phyloP scores from a whole-genome alignment of 92 coral and sea anemone species.

The Palythoa caribaeorum region DNA sequence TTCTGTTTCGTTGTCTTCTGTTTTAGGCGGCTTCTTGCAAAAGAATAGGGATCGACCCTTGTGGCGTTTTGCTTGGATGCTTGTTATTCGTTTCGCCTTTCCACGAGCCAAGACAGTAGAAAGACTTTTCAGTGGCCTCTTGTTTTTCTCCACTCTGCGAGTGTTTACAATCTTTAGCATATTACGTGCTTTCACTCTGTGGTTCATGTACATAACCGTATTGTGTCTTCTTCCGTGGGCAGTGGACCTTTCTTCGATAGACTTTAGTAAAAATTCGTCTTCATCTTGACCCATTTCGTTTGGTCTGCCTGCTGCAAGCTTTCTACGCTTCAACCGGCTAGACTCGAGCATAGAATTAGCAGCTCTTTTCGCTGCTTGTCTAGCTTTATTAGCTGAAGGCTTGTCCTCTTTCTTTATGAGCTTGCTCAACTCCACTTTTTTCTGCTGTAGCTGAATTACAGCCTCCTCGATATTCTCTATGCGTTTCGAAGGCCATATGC shows the following conservation, averaged over 20 bases:
- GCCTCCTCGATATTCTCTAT: slow-evolving; percentile 60
- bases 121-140: slow-evolving; percentile 43
- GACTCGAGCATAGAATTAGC: slow-evolving; percentile 59
- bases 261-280: slow-evolving; percentile 58
- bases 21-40: slow-evolving; percentile 72
- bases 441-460: slow-evolving; percentile 44
- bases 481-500: slow-evolving; percentile 40
- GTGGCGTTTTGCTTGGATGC: slow-evolving; percentile 77
- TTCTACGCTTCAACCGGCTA: slow-evolving; percentile 64
- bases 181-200: slow-evolving; percentile 63
- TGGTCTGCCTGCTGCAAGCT: slow-evolving; percentile 60
- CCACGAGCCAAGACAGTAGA: slow-evolving; percentile 68
- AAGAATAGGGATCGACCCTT: slow-evolving; percentile 69
- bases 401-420: slow-evolving; percentile 52
- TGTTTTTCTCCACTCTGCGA: slow-evolving; percentile 56
- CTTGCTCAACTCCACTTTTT: slow-evolving; percentile 29
- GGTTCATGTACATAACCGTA: not conserved
- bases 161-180: slow-evolving; percentile 67
- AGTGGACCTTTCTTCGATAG: slow-evolving; percentile 69
- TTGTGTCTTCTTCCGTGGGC: slow-evolving; percentile 69
- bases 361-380: slow-evolving; percentile 37
- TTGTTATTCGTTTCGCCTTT: slow-evolving; percentile 60
- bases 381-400: slow-evolving; percentile 42
- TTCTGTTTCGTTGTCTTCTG: slow-evolving; percentile 62
- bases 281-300: slow-evolving; percentile 64